phyloP scores from a whole-genome alignment of 1,140 invertebrate genomes.

The Drosophila suzukii region DNA sequence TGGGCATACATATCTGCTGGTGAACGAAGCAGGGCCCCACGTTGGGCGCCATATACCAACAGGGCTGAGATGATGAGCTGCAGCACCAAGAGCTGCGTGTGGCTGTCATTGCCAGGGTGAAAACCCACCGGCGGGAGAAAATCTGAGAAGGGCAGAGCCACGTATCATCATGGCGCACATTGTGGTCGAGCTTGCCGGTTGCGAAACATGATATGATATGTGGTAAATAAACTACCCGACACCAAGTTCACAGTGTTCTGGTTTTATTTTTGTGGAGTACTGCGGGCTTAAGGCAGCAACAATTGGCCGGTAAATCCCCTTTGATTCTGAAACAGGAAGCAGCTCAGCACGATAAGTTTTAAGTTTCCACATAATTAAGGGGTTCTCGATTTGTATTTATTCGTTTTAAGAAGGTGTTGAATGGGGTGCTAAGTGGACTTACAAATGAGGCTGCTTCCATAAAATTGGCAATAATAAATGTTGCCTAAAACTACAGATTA shows the following conservation, averaged over 20 bases:
- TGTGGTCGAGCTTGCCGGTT: constrained; percentile 32
- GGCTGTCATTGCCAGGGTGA: constrained; percentile 22
- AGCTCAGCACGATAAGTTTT: constrained; percentile 22
- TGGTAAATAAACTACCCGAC: constrained; percentile 40
- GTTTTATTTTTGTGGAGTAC: background rate
- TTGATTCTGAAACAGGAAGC: constrained; percentile 21
- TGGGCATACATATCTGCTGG: background rate
- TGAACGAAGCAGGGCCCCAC: background rate
- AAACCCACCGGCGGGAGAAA: background rate
- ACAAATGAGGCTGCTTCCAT: background rate
- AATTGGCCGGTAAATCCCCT: constrained; percentile 24
- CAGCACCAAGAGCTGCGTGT: constrained; percentile 3
- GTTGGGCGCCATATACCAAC: background rate
- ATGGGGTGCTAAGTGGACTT: background rate
- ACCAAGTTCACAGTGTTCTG: constrained; percentile 4
- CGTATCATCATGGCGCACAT: constrained; percentile 29
- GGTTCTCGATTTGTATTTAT: background rate
- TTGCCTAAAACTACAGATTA: too few relatives aligned
- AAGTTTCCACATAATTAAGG: constrained; percentile 26
- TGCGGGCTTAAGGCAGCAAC: constrained; percentile 14
- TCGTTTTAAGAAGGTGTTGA: background rate
- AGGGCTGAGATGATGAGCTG: constrained; percentile 14
- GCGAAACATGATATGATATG: constrained; percentile 42
- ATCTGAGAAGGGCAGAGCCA: background rate
- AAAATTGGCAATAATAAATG: background rate